These are phyloP conservation scores for Drosophila austrosaltans DNA, from an alignment of 2,888 invertebrate species.

Conservation along the genomic window DNA sequence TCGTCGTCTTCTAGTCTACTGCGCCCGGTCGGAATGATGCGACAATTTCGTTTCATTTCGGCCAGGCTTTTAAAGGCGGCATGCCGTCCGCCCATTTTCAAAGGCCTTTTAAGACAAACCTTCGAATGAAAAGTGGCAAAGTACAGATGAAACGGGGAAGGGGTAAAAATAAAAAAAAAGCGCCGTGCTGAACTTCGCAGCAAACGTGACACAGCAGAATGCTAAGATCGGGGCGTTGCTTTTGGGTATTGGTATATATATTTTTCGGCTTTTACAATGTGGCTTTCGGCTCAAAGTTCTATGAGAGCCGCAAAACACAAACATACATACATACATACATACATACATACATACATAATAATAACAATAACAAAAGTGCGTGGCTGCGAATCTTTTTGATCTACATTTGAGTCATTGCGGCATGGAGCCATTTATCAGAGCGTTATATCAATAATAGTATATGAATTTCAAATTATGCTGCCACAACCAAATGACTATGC, in stretches of 20 bases:
- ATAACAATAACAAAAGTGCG: slow-evolving; percentile 39
- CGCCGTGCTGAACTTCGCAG: slow-evolving; percentile 74
- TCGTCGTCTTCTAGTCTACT: slow-evolving; percentile 72
- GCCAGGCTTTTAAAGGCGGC: slow-evolving; percentile 63
- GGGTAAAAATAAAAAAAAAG: slow-evolving; percentile 39
- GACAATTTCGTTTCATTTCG: slow-evolving; percentile 59
- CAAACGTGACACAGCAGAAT: slow-evolving; percentile 67
- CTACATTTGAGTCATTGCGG: slow-evolving; percentile 61
- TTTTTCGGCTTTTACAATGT: slow-evolving; percentile 30
- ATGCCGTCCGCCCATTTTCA: slow-evolving; percentile 45
- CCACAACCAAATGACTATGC: slow-evolving; percentile 52
- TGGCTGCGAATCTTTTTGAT: slow-evolving; percentile 72
- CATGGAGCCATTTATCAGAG: slow-evolving; percentile 65
- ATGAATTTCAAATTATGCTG: slow-evolving; percentile 62
- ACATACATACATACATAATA: background rate
- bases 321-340: background rate
- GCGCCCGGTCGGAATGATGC: slow-evolving; percentile 66
- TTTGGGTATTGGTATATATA: slow-evolving; percentile 36
- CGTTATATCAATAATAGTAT: slow-evolving; percentile 71
- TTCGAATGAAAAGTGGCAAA: slow-evolving; percentile 21
- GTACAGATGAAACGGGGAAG: slow-evolving; percentile 13
- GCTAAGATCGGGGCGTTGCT: slow-evolving; percentile 45
- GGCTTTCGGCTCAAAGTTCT: slow-evolving; percentile 1
- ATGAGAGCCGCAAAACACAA: background rate
- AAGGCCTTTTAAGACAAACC: slow-evolving; percentile 69